phyloP scores from a whole-genome alignment of 2,113 vertebrate genomes.

The Peucedramus taeniatus region DNA sequence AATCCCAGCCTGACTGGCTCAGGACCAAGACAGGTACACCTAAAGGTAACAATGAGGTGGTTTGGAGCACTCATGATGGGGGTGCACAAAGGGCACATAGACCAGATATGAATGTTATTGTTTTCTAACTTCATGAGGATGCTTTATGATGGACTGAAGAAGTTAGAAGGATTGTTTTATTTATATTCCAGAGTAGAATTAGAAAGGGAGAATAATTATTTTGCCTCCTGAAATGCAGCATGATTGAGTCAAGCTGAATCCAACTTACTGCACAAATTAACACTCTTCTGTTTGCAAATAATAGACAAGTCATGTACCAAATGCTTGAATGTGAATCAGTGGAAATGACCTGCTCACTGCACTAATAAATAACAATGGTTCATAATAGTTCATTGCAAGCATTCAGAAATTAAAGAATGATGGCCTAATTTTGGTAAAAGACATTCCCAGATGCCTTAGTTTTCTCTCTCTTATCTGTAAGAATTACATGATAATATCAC shows the following conservation, averaged over 20 bases:
- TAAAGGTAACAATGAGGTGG: not conserved
- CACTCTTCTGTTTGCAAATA: not conserved
- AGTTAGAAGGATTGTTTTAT: not conserved
- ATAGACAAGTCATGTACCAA: not conserved
- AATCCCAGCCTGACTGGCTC: not conserved
- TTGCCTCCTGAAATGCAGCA: not conserved
- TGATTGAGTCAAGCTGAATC: not conserved
- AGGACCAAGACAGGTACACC: not conserved
- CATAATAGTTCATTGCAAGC: not conserved
- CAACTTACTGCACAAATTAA: not conserved
- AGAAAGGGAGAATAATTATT: not conserved
- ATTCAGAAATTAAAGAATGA: not conserved
- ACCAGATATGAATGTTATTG: not conserved
- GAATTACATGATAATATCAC: not conserved
- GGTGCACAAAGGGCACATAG: not conserved
- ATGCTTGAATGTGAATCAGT: not conserved
- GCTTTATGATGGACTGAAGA: not conserved
- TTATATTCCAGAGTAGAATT: not conserved
- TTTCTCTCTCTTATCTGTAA: not conserved
- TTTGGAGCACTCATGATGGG: rapidly evolving
- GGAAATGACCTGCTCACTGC: not conserved
- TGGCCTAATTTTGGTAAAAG: not conserved
- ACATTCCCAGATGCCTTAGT: not conserved
- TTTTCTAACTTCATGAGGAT: not conserved
- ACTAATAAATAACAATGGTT: not conserved